Evolutionary conservation across 53 echinoderm and acorn worm species (phyloP).

Genomic region (Paracentrotus lividus): DNA sequence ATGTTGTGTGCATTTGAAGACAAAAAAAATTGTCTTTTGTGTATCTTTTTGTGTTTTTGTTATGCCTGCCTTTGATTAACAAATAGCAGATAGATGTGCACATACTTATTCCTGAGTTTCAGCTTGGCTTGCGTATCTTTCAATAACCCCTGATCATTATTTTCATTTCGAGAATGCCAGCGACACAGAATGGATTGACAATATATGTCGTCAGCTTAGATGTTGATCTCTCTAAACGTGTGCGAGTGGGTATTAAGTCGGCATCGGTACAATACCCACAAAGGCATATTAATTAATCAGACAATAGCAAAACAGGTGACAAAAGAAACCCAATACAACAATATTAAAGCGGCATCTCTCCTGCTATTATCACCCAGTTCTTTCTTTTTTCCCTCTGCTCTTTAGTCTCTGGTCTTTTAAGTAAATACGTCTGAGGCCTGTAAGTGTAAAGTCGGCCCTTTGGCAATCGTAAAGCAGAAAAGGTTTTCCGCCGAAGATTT

Average conservation of each 20-base stretch:
- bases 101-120: background rate
- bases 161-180: background rate
- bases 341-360: constrained; percentile 60
- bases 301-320: constrained; percentile 56
- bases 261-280: constrained; percentile 52
- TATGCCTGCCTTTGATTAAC: background rate
- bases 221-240: background rate
- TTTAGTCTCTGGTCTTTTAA: constrained; percentile 41
- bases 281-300: constrained; percentile 67
- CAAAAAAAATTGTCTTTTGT: background rate
- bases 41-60: background rate
- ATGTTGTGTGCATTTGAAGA: background rate
- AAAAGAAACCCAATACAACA: constrained; percentile 67
- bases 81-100: background rate
- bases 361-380: background rate
- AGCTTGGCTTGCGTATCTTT: background rate
- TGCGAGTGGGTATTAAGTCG: constrained; percentile 48
- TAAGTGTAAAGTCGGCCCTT: constrained; percentile 65
- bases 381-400: constrained; percentile 6
- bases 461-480: constrained; percentile 54
- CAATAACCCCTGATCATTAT: background rate
- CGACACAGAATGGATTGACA: background rate
- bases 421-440: constrained; percentile 53
- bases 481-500: constrained; percentile 30
- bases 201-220: constrained; percentile 1